phyloP scores from a whole-genome alignment of 2,797 vertebrate genomes.

The Scleropages formosus region DNA sequence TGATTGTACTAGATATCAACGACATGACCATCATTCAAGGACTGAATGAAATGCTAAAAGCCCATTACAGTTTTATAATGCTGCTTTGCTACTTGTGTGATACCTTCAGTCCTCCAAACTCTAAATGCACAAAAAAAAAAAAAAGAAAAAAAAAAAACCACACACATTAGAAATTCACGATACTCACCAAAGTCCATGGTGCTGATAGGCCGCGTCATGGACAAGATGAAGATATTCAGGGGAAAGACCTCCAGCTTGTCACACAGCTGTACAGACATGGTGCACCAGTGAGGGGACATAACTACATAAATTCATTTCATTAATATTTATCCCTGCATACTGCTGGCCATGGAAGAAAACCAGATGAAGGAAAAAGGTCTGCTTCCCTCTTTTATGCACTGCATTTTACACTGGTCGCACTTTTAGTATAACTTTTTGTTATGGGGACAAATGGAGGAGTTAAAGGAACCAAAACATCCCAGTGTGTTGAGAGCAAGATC shows the following conservation, averaged over 20 bases:
- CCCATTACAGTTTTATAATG: neutral
- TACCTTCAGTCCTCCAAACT: too few relatives aligned
- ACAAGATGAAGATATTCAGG: constrained; percentile 45
- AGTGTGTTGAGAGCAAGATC: constrained; percentile 31
- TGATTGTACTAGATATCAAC: too few relatives aligned
- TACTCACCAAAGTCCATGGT: constrained; percentile 60
- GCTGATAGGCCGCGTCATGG: constrained; percentile 44
- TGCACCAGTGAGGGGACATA: neutral
- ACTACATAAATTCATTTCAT: neutral
- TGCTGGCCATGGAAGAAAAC: too few relatives aligned
- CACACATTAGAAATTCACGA: neutral
- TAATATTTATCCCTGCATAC: too few relatives aligned
- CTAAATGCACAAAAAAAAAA: neutral
- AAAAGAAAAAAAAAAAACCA: too few relatives aligned
- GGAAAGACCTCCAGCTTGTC: constrained; percentile 69
- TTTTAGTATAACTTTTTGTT: too few relatives aligned
- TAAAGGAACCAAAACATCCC: constrained; percentile 35
- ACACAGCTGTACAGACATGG: constrained; percentile 56
- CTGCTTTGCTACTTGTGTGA: too few relatives aligned
- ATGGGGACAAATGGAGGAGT: too few relatives aligned
- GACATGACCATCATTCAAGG: too few relatives aligned
- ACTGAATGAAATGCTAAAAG: neutral
- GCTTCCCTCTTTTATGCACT: too few relatives aligned
- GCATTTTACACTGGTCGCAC: too few relatives aligned
- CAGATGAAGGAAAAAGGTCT: too few relatives aligned